Base-by-base conservation (phyloP, 1,140 invertebrate species). In the Microplitis demolitor region DNA sequence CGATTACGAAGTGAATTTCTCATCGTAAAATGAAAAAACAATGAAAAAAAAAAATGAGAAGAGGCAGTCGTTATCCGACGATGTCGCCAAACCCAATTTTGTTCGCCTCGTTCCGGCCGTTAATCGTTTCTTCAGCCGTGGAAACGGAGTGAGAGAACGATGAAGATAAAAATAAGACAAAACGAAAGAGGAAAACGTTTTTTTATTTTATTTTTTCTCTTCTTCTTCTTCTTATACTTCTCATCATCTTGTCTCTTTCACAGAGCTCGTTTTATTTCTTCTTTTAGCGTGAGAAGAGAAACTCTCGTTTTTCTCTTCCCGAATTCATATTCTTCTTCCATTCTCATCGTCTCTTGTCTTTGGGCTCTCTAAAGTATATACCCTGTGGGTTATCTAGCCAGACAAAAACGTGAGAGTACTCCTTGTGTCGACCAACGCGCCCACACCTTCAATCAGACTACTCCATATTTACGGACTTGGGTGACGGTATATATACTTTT, bases 381-480 rank as follows among this genome's bases (percentile, higher is more conserved):
- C 61, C 61, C 34, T 34, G 3, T 4, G 34, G n/a, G 35, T 13
- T 16, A 37, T 45, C 35, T 39, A 63, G 24, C 24, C 24, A 24
- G 24, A 24, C 24, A 2, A 24, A 24, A 24, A 24, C 24, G 24
- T 24, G 24, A 24, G 34, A 63, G 61, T 63, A 33, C 14, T 63
- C 35, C 35, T 14, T 45, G 39, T 45, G 39, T 9, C 13, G 33
- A 9, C 61, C 39, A 31, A 39, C 66, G 14, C 9, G 9, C 5
- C 31, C 53, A 64, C 69, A 53, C 75, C 79, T 79, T 80, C 78
- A 81, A 81, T 81, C 79, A 79, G 72, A 58, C 79, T 80, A 69
- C 74, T 81, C 79, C 79, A 81, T 81, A 80, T 81, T 81, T 80
- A 45, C 39, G 11, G 39, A 80, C 24, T 24, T 80, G 77, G 74